Percentiles rank a stretch among this genome's conserved stretches.
phyloP scores from a whole-genome alignment of 1,140 invertebrate species.

The Caenorhabditis briggsae region DNA sequence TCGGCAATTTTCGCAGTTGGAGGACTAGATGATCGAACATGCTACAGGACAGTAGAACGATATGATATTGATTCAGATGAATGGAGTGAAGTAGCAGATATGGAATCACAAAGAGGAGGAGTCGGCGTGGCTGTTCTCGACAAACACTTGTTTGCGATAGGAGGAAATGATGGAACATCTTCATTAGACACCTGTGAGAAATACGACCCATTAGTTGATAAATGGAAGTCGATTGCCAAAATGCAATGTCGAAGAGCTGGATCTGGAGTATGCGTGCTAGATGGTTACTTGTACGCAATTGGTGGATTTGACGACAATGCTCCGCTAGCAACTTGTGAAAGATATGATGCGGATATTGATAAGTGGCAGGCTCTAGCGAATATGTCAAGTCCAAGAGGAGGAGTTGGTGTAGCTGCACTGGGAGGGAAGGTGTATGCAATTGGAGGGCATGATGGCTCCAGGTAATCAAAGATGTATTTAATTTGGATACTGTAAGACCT shows the following conservation, averaged over 20 bases:
- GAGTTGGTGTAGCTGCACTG: slow-evolving; percentile 71
- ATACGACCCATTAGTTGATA: slow-evolving; percentile 88
- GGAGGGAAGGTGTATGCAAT: slow-evolving; percentile 79
- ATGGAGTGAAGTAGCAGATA: slow-evolving; percentile 69
- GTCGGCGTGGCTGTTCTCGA: slow-evolving; percentile 70
- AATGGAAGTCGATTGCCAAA: slow-evolving; percentile 83
- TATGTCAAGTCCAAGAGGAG: slow-evolving; percentile 83
- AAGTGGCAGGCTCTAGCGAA: slow-evolving; percentile 86
- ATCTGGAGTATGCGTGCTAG: slow-evolving; percentile 70
- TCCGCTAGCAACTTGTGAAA: slow-evolving; percentile 85
- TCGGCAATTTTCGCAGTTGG: slow-evolving; percentile 93
- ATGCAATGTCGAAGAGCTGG: slow-evolving; percentile 72
- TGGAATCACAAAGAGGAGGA: slow-evolving; percentile 70
- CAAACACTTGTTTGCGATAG: slow-evolving; percentile 84
- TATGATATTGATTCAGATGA: slow-evolving; percentile 70
- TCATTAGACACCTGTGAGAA: slow-evolving; percentile 85
- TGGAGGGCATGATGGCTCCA: slow-evolving; percentile 79
- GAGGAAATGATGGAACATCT: slow-evolving; percentile 87
- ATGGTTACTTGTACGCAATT: slow-evolving; percentile 86
- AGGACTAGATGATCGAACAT: slow-evolving; percentile 91
- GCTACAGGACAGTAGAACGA: slow-evolving; percentile 71
- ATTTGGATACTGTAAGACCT: not conserved
- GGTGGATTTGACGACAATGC: slow-evolving; percentile 92
- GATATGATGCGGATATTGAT: slow-evolving; percentile 90
- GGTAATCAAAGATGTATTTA: not conserved